Conservation (phyloP, 2,113 vertebrate genomes). For the Sterna hirundo region DNA sequence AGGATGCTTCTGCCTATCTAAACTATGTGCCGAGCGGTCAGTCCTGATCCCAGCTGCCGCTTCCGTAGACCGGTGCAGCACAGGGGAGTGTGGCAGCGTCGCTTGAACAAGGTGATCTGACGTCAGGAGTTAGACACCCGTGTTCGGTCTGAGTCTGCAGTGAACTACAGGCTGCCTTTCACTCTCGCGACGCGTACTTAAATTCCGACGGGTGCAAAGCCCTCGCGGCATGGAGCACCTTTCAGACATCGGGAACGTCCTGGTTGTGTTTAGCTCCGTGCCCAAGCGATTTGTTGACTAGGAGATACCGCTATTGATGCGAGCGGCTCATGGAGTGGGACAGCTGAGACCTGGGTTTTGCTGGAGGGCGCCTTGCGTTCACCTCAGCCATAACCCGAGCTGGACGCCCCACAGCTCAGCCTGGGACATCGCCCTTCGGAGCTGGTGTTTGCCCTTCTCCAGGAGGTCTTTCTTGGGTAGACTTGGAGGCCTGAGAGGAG, state of each 20-base stretch:
- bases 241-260: neutral
- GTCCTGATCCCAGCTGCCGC: neutral
- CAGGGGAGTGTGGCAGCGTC: neutral
- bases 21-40: neutral
- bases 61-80: neutral
- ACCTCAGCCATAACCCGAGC: neutral
- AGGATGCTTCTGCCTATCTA: neutral
- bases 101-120: neutral
- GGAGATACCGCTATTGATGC: neutral
- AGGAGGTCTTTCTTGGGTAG: neutral
- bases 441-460: neutral
- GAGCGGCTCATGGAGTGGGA: neutral
- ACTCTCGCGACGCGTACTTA: neutral
- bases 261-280: neutral
- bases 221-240: neutral
- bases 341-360: neutral
- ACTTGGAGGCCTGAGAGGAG: neutral
- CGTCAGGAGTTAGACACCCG: neutral
- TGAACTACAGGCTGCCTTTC: neutral
- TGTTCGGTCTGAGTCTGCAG: neutral
- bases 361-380: neutral
- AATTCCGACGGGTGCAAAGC: neutral
- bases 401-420: neutral
- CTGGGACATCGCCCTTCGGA: neutral
- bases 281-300: no score